Evolutionary conservation across 2,113 vertebrate species (phyloP), one percentile per base, ranked within the genome.

Genomic region (Leptocoma aspasia): DNA sequence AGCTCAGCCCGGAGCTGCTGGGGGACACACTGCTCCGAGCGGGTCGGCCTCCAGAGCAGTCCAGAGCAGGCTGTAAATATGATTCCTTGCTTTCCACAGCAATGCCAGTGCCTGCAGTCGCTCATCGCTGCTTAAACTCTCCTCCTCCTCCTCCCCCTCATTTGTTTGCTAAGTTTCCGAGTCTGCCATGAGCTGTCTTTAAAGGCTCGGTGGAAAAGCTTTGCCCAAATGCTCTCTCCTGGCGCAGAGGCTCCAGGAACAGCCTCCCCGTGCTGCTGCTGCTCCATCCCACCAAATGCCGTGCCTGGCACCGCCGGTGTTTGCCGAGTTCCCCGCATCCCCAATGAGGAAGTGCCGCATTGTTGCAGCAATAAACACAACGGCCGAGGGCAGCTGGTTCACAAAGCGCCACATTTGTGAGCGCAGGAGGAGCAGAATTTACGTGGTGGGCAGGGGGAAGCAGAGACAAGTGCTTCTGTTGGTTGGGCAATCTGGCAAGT

Each of bases 291-390:
- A 31, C 22, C 10, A 0, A 1, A 2, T 4, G 63, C 73, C 42
- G 1, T 2, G 11, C 2, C 72, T 28, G 82, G 50, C 88, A 52
- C 44, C 63, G 22, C 1, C 82, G 2, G 10, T 3, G 9, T 30
- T 47, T 49, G 70, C 78, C 1, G 26, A 56, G 94, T 33, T 85
- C 66, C 82, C 39, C 13, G 1, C 12, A 15, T 15, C 22, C 71
- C 5, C 2, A 27, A n/a, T 7, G 91, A 92, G 92, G 96, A 96
- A 96, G 94, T 72, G 15, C 69, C 11, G 13, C 54, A 0, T 45
- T 59, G 64, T 80, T 94, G 91, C 91, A 11, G 89, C 78, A 88
- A 60, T 59, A 59, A 85, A 89, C 17, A 73, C 82, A 50, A 39
- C 12, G 66, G 86, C n/a, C 86, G 85, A 82, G 65, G 18, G 83